Conservation (phyloP, 2,888 invertebrate genomes). For the Pachymerium ferrugineum region DNA sequence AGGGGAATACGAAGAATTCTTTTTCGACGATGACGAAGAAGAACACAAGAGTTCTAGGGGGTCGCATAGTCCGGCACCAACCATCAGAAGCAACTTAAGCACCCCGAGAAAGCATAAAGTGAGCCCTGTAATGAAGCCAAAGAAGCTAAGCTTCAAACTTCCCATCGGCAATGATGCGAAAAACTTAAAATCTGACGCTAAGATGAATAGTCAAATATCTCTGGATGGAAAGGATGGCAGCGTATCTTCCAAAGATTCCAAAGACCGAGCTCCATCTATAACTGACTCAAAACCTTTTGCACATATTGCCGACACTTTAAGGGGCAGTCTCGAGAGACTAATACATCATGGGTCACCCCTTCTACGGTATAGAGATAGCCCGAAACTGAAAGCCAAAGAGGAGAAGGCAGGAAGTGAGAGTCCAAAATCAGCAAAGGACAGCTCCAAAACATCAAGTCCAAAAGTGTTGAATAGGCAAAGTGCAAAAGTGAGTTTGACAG, state of each 20-base stretch:
- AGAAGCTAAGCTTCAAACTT: conserved; percentile 28
- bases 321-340: conserved; percentile 28
- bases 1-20: conserved; percentile 32
- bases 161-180: neutral
- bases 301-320: neutral
- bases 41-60: conserved; percentile 30
- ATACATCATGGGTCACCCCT: conserved; percentile 16
- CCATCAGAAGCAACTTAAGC: conserved; percentile 30
- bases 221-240: neutral
- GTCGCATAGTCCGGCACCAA: conserved; percentile 31
- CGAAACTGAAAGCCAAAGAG: neutral
- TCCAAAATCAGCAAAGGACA: neutral
- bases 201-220: neutral
- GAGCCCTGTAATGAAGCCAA: conserved; percentile 31
- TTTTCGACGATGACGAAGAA: conserved; percentile 32
- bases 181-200: neutral
- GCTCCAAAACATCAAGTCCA: neutral
- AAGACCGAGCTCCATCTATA: neutral
- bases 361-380: conserved; percentile 1
- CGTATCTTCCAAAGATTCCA: neutral
- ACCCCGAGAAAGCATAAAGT: conserved; percentile 32
- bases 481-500: neutral
- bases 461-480: neutral
- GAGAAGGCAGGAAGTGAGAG: neutral
- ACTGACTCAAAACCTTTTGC: conserved; percentile 12